Percentiles rank a stretch among this genome's conserved stretches.
Evolutionary conservation across 2,888 invertebrate genomes (phyloP).

Genomic region (Drosophila merina): DNA sequence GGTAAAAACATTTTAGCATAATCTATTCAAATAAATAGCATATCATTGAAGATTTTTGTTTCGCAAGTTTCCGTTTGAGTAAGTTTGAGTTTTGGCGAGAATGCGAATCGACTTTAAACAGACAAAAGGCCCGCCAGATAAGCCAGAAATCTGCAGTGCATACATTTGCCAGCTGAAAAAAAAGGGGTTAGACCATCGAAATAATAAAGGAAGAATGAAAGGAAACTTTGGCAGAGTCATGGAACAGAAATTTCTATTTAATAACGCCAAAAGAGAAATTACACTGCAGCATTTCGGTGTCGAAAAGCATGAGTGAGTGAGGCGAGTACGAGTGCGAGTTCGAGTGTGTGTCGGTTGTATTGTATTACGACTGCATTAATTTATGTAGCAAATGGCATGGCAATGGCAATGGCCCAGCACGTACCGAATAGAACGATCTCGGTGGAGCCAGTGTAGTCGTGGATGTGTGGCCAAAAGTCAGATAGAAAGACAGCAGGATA

Average conservation of each 20-base stretch:
- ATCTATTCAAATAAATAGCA: slow-evolving; percentile 20
- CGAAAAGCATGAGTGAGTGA: slow-evolving; percentile 20
- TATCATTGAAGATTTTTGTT: slow-evolving; percentile 22
- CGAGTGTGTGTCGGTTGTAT: slow-evolving; percentile 28
- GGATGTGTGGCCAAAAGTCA: slow-evolving; percentile 56
- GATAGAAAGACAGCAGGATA: slow-evolving; percentile 21
- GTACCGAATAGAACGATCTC: slow-evolving; percentile 39
- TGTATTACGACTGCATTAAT: slow-evolving; percentile 69
- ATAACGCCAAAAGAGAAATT: slow-evolving; percentile 72
- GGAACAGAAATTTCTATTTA: slow-evolving; percentile 69
- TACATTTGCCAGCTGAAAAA: slow-evolving; percentile 60
- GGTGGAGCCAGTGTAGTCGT: slow-evolving; percentile 1
- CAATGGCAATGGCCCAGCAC: slow-evolving; percentile 50
- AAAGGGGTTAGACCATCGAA: not conserved
- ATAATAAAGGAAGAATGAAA: slow-evolving; percentile 40
- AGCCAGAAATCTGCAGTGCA: slow-evolving; percentile 65
- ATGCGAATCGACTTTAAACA: slow-evolving; percentile 24
- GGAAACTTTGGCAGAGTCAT: slow-evolving; percentile 53
- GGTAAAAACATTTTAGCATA: slow-evolving; percentile 22
- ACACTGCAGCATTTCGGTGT: slow-evolving; percentile 64
- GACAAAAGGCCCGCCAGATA: slow-evolving; percentile 52
- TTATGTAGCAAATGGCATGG: slow-evolving; percentile 68
- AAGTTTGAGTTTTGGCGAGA: slow-evolving; percentile 11
- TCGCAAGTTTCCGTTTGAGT: slow-evolving; percentile 20
- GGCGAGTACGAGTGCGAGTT: not conserved